Base-by-base conservation (phyloP, 2,113 vertebrate genomes). In the Myotis yumanensis region DNA sequence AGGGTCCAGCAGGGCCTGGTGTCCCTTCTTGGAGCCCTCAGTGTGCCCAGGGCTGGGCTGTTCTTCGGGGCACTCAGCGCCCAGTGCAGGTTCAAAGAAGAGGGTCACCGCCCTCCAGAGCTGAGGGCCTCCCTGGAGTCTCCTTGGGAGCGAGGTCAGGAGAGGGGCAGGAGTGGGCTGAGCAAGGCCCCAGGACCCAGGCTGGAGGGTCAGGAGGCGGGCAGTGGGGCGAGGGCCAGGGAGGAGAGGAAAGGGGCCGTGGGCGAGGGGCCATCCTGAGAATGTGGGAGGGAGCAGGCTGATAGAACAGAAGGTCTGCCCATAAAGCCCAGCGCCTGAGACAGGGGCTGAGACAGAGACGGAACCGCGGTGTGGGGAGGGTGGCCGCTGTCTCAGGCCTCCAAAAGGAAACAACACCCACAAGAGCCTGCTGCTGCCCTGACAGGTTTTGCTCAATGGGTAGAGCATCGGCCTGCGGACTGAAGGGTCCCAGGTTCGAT, bases 311-410 rank as follows among this genome's bases (percentile, higher is more conserved):
- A 59, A 43, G 72, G n/a, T 11, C 10, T n/a, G 22, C 28, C 28
- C 73, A 2, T 30, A 14, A 18, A 54, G 71, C 64, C 32, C 20
- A 40, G 62, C 32, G 4, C 10, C 37, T 69, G 30, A 71, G 43
- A 11, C 0, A n/a, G 59, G 73, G n/a, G n/a, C n/a, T 15, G n/a
- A 87, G 30, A 9, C 2, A 4, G 37, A 15, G 84, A 18, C 66
- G 32, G 66, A 46, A 6, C 40, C 3, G 1, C 0, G 0, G 35
- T 16, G 1, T 11, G 32, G 37, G n/a, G 18, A 0, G 1, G 0
- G 0, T 5, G 30, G 48, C 62, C 25, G 25, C 54, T 51, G 43
- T 17, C 62, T 64, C 52, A 8, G 30, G 23, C 28, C 52, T 37
- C 48, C 0, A 5, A 28, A 28, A 52, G 73, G 46, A 43, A 1